A percentile compares a stretch with the other conserved stretches of the same genome.
These are phyloP conservation scores for Leontocebus nigricollis DNA, from an alignment of 2,797 vertebrate species.

Conservation along the genomic window DNA sequence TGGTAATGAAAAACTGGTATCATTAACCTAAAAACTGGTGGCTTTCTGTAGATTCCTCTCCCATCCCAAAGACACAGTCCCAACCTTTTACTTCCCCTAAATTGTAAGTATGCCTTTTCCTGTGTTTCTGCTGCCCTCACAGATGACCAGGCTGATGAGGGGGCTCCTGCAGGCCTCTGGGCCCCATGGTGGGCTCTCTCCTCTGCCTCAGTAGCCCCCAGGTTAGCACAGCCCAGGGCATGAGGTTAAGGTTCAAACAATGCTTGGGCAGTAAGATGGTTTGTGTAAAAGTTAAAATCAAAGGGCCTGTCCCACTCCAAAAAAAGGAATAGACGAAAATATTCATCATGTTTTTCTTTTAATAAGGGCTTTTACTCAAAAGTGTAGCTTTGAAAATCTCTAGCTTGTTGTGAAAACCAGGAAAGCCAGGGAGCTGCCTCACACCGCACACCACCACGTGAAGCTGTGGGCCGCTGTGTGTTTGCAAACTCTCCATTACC, in stretches of 20 bases:
- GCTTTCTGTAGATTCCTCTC: neutral
- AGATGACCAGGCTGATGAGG: neutral
- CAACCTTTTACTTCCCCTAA: neutral
- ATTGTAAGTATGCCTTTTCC: rapidly evolving
- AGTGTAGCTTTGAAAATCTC: constrained; percentile 84
- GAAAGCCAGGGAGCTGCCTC: constrained; percentile 75
- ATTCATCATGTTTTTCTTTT: constrained; percentile 84
- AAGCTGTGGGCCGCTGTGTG: constrained; percentile 69
- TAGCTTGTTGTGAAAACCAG: constrained; percentile 82
- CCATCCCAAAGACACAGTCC: neutral
- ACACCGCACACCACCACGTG: constrained; percentile 60
- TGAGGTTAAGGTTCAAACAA: neutral
- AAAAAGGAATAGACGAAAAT: constrained; percentile 81
- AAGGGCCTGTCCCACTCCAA: constrained; percentile 40
- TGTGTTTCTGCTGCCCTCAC: neutral
- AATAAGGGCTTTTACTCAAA: constrained; percentile 85
- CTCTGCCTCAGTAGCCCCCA: rapidly evolving
- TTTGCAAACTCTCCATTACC: constrained; percentile 64
- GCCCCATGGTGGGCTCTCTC: neutral
- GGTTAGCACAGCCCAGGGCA: rapidly evolving
- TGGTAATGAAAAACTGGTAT: rapidly evolving
- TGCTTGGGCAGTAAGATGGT: rapidly evolving
- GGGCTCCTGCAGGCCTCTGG: neutral
- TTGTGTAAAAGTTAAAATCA: neutral
- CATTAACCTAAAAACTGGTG: neutral